A percentile compares a stretch with the other conserved stretches of the same genome.
phyloP scores from a whole-genome alignment of 2,888 invertebrate genomes.

The Ganaspis brasiliensis region DNA sequence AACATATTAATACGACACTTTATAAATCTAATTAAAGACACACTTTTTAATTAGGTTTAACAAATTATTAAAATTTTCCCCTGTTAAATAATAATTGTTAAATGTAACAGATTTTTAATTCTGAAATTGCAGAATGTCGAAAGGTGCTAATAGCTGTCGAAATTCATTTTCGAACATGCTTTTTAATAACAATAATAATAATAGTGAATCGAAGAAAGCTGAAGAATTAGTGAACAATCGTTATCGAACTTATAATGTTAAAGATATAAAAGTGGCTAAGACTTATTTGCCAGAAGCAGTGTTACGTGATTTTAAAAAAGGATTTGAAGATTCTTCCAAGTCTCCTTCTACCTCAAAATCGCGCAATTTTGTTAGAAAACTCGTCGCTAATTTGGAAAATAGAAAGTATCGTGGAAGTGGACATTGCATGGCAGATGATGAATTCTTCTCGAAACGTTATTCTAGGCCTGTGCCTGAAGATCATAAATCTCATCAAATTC shows the following conservation, averaged over 20 bases:
- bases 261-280: constrained; percentile 39
- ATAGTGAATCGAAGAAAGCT: neutral
- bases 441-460: constrained; percentile 56
- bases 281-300: constrained; percentile 50
- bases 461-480: neutral
- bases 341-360: constrained; percentile 50
- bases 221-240: neutral
- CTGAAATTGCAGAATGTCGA: neutral
- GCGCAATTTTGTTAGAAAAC: constrained; percentile 59
- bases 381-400: constrained; percentile 62
- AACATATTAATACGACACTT: too few species aligned
- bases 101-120: too few species aligned
- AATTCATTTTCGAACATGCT: constrained; percentile 39
- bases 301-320: constrained; percentile 44
- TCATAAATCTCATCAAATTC: neutral
- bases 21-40: too few species aligned
- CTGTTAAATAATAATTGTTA: too few species aligned
- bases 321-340: constrained; percentile 25
- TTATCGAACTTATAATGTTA: constrained; percentile 31
- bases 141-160: constrained; percentile 42
- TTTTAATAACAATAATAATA: neutral
- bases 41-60: constrained; percentile 33
- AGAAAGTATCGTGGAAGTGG: constrained; percentile 34
- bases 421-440: constrained; percentile 56
- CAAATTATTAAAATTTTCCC: constrained; percentile 39